Conservation (phyloP, 2,113 vertebrate genomes). For the Apaloderma vittatum region DNA sequence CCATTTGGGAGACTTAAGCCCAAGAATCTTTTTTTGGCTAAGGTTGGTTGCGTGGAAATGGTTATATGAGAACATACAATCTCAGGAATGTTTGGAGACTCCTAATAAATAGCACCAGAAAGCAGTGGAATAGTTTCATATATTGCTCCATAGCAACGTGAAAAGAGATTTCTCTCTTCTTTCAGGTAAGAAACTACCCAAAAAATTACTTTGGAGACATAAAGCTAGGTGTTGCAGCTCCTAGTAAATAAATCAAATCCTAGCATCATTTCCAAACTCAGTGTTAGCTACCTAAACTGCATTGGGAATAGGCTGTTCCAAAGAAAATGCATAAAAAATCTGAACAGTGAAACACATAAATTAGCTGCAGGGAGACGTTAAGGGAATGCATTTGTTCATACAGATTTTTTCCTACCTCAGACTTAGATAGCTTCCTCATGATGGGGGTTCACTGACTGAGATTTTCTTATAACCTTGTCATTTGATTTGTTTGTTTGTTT, state of each 20-base stretch:
- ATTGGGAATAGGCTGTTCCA: neutral
- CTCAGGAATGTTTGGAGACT: neutral
- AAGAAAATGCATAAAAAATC: neutral
- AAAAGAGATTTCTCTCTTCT: neutral
- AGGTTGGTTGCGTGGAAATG: neutral
- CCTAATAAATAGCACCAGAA: neutral
- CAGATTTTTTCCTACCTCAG: neutral
- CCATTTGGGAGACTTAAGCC: neutral
- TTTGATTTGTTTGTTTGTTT: accelerated
- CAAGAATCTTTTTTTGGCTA: neutral
- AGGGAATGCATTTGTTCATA: neutral
- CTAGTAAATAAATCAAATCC: neutral
- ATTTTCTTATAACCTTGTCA: neutral
- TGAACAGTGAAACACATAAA: neutral
- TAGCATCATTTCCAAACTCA: neutral
- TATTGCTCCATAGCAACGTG: neutral
- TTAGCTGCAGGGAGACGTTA: neutral
- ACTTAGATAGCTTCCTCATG: neutral
- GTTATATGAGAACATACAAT: neutral
- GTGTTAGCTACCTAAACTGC: neutral
- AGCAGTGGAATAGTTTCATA: neutral
- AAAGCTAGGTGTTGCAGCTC: accelerated
- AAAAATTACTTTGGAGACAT: neutral
- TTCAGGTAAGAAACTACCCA: accelerated
- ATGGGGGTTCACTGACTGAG: neutral